phyloP scores from a whole-genome alignment of 2,797 vertebrate species.

The Sciurus carolinensis region DNA sequence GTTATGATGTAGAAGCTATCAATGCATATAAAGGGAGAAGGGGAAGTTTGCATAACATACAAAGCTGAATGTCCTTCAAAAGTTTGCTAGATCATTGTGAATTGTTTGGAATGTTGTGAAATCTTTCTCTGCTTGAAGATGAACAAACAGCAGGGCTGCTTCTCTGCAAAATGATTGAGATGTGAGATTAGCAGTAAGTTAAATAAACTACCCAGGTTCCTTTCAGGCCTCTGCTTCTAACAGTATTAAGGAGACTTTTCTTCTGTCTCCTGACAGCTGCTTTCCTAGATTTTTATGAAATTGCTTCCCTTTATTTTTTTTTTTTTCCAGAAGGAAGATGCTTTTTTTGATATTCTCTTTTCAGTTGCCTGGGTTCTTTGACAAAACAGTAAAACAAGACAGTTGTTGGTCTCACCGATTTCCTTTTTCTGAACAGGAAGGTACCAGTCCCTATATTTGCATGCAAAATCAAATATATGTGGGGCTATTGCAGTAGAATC shows the following conservation, averaged over 20 bases:
- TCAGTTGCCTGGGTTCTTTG: conserved; percentile 28
- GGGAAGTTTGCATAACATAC: neutral
- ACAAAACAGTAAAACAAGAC: conserved; percentile 29
- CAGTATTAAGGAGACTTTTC: conserved; percentile 7
- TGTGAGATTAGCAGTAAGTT: conserved; percentile 26
- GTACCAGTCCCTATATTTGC: neutral
- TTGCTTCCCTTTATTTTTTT: neutral
- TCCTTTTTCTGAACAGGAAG: neutral
- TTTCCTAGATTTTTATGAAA: conserved; percentile 46
- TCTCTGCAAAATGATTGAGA: conserved; percentile 5
- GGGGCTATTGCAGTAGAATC: neutral
- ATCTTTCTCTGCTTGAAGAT: conserved; percentile 31
- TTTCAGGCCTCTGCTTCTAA: conserved; percentile 57
- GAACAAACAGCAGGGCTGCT: conserved; percentile 14
- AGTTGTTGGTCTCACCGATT: neutral
- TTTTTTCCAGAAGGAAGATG: neutral
- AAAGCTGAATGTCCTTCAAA: conserved; percentile 26
- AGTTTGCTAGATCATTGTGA: neutral
- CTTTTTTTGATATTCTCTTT: neutral
- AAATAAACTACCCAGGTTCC: conserved; percentile 10
- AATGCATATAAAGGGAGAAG: neutral
- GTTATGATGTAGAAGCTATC: neutral
- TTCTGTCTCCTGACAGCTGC: conserved; percentile 10
- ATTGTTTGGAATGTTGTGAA: neutral
- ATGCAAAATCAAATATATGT: conserved; percentile 58